These are phyloP conservation scores for Equus przewalskii DNA, from an alignment of 2,113 vertebrate species.

Conservation along the genomic window DNA sequence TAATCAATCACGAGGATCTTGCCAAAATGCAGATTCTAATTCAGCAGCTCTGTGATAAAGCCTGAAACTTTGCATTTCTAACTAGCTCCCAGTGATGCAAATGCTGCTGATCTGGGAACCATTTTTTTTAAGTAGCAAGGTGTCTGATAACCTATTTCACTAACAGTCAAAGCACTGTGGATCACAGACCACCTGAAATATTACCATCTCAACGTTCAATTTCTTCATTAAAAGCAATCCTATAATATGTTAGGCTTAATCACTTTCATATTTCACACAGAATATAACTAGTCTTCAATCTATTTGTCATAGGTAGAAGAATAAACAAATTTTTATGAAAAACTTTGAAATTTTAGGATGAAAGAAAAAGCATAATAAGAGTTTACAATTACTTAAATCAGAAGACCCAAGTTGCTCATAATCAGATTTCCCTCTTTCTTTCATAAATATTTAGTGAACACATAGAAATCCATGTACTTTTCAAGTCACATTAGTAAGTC, in stretches of 20 bases:
- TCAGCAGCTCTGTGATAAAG: neutral
- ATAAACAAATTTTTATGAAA: conserved; percentile 39
- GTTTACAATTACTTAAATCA: conserved; percentile 2
- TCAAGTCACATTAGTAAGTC: neutral
- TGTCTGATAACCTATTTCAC: neutral
- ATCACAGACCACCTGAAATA: neutral
- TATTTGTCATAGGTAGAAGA: neutral
- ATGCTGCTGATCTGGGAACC: neutral
- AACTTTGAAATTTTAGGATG: neutral
- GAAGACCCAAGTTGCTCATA: neutral
- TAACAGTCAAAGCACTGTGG: conserved; percentile 18
- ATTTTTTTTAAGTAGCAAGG: neutral
- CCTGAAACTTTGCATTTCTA: neutral
- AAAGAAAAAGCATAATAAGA: conserved; percentile 50
- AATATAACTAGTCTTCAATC: conserved; percentile 40
- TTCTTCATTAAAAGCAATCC: neutral
- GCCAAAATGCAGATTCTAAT: conserved; percentile 11
- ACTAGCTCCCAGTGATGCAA: neutral
- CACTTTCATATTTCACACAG: conserved; percentile 27
- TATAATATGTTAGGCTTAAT: neutral
- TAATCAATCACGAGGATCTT: neutral
- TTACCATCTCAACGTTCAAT: conserved; percentile 26
- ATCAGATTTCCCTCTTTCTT: neutral
- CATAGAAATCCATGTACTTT: neutral
- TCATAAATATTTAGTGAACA: conserved; percentile 27